Evolutionary conservation across 2,888 invertebrate species (phyloP), one percentile per base, ranked within the genome.

Genomic region (Pomacea canaliculata): DNA sequence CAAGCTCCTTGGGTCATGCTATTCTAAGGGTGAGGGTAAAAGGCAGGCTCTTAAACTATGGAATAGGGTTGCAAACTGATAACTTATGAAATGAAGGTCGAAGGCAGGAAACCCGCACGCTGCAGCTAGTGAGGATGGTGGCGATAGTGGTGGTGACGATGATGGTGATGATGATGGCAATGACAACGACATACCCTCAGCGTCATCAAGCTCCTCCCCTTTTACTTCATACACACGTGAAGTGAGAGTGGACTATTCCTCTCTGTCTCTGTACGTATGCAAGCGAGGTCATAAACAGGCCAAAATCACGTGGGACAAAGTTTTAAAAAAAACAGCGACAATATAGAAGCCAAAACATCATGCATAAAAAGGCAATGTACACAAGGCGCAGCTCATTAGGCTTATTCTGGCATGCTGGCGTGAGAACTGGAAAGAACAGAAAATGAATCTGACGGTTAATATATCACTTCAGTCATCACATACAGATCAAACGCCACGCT

Each of bases 101-200:
- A 37, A 37, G 37, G 37, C 37, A 16, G 51, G 51, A 56, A 2
- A 16, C 51, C 51, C 10, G 51, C 16, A 56, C 16, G 16, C 51
- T 56, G 51, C 51, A 56, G 51, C 51, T 56, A 56, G 51, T 56
- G 51, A 56, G 51, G 51, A 56, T 56, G 10, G 51, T 56, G 51
- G 51, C 10, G 19, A 63, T 19, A 16, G 10, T 7, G 10, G 19
- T 63, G 63, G 16, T 18, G 27, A 63, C 16, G 63, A 63, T 10
- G 19, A 63, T 37, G 37, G 63, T 12, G 10, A 56, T 56, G 8
- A 56, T 56, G 51, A 16, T 63, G 68, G 19, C 8, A 56, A 60
- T 73, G 60, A n/a, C n/a, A n/a, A 63, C 48, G 74, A 69, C 74
- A 23, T 74, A 74, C 74, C 74, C 37, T 69, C 74, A 2, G 18